Percentiles rank a stretch among this genome's conserved stretches.
Evolutionary conservation across 2,888 invertebrate species (phyloP).

Genomic region (Oligia fasciuncula): DNA sequence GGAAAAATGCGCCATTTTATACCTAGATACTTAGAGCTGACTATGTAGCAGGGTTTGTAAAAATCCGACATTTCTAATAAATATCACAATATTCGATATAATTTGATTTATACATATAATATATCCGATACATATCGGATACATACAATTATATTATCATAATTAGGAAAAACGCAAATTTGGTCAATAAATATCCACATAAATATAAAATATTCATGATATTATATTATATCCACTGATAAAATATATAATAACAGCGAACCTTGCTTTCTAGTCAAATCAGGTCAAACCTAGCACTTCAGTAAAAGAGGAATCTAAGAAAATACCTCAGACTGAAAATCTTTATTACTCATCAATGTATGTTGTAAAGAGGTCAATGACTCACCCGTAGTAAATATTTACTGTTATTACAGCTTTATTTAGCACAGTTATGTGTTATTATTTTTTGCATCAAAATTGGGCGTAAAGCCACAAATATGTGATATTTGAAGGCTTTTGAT

Average conservation of each 20-base stretch:
- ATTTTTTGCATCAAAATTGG: conserved; percentile 7
- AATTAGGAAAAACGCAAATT: too few species aligned
- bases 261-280: conserved; percentile 7
- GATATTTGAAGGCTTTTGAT: conserved; percentile 4
- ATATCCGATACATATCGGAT: too few species aligned
- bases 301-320: conserved; percentile 15
- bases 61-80: neutral
- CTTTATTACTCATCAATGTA: conserved; percentile 46
- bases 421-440: conserved; percentile 36
- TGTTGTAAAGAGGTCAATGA: conserved; percentile 59
- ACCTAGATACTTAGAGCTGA: neutral
- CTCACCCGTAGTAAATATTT: conserved; percentile 46
- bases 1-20: conserved; percentile 11
- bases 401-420: conserved; percentile 42
- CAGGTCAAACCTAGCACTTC: conserved; percentile 32
- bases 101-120: too few species aligned
- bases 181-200: too few species aligned
- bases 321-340: conserved; percentile 15
- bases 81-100: too few species aligned
- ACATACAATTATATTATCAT: too few species aligned
- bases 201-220: too few species aligned
- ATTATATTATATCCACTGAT: neutral
- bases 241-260: neutral
- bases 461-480: neutral
- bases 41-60: neutral